Evolutionary conservation across 2,797 vertebrate species (phyloP).

Genomic region (Cephalopachus bancanus): DNA sequence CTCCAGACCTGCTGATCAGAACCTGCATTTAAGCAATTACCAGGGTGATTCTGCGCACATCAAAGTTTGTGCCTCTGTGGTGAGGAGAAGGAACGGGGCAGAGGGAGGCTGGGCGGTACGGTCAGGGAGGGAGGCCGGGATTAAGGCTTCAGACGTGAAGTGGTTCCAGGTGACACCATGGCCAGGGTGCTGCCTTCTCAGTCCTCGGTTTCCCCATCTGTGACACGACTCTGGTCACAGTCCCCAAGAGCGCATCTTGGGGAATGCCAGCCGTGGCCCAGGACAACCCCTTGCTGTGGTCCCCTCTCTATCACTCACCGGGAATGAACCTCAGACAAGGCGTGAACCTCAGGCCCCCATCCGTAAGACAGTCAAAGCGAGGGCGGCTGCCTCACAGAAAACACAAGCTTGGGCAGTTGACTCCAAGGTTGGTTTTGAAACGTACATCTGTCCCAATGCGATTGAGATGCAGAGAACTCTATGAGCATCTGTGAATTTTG

Average conservation of each 20-base stretch:
- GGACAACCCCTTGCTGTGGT: background rate
- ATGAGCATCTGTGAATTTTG: no score
- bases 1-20: background rate
- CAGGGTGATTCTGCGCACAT: accelerated
- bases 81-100: no score
- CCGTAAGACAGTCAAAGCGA: accelerated
- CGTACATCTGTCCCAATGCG: background rate
- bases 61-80: accelerated
- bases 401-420: background rate
- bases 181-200: background rate
- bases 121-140: background rate
- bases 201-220: background rate
- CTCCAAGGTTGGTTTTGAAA: background rate
- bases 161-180: no score
- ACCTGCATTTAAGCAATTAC: background rate
- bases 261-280: background rate
- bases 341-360: background rate
- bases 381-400: background rate
- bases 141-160: background rate
- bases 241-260: background rate
- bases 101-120: background rate
- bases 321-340: background rate
- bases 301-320: background rate
- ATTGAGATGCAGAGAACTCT: accelerated
- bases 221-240: no score